phyloP scores from a whole-genome alignment of 1,140 invertebrate genomes.

The Oedothorax gibbosus region DNA sequence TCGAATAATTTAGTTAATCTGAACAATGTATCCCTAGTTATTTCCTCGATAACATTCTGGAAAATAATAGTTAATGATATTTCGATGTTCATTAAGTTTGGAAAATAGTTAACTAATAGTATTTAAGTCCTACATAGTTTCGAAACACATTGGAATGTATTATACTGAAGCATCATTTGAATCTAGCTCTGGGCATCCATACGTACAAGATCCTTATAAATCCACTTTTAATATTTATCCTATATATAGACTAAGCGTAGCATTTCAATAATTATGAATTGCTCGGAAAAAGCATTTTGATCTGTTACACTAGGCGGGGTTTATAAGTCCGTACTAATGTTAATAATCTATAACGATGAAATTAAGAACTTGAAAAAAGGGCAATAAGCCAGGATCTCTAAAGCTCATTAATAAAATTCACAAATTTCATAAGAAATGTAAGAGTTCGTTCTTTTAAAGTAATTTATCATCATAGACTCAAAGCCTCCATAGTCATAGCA shows the following conservation, averaged over 20 bases:
- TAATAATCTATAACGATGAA: constrained; percentile 21
- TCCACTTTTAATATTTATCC: background rate
- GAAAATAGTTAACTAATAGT: background rate
- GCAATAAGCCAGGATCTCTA: constrained; percentile 30
- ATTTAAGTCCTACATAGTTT: background rate
- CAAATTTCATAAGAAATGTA: too few relatives aligned
- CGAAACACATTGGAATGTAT: background rate
- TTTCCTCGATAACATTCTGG: too few relatives aligned
- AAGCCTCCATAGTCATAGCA: too few relatives aligned
- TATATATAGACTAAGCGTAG: constrained; percentile 30
- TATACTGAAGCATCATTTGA: constrained; percentile 17
- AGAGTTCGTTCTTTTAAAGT: too few relatives aligned
- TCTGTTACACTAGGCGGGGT: constrained; percentile 44
- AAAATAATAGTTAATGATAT: too few relatives aligned
- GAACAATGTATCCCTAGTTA: background rate
- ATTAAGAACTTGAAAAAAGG: constrained; percentile 23
- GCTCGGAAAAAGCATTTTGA: constrained; percentile 39
- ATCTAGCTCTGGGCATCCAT: constrained; percentile 45
- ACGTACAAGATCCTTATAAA: constrained; percentile 26
- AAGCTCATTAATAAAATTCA: constrained; percentile 46
- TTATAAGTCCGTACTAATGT: constrained; percentile 22
- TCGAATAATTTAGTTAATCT: background rate
- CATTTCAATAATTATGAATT: constrained; percentile 28
- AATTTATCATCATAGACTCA: too few relatives aligned
- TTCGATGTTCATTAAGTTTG: background rate